Evolutionary conservation across 2,113 vertebrate species (phyloP).

Genomic region (Castor canadensis): DNA sequence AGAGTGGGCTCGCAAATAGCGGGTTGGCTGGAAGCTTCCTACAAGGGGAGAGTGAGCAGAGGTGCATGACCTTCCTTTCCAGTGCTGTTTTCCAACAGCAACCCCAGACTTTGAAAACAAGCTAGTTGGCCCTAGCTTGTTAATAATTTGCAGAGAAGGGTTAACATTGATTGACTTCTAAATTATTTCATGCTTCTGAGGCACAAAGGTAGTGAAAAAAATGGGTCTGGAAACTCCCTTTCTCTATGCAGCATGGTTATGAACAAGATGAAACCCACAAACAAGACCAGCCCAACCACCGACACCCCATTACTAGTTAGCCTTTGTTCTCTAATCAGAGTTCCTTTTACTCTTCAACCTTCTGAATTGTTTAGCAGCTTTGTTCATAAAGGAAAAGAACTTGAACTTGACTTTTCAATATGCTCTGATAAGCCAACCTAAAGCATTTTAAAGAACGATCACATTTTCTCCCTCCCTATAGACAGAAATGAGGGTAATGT

Average conservation of each 20-base stretch:
- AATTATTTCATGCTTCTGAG: constrained; percentile 29
- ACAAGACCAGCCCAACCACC: not conserved
- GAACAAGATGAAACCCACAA: not conserved
- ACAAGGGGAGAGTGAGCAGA: not conserved
- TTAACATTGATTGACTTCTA: not conserved
- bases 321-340: not conserved
- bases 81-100: not conserved
- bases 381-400: not conserved
- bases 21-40: no score
- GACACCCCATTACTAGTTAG: not conserved
- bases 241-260: not conserved
- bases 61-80: not conserved
- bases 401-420: not conserved
- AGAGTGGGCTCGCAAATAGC: not conserved
- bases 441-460: not conserved
- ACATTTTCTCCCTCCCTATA: not conserved
- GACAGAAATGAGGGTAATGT: not conserved
- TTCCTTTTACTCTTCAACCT: not conserved
- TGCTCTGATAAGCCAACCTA: no score
- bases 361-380: not conserved
- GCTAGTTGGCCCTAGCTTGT: not conserved
- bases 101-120: not conserved
- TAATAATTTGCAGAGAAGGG: constrained; percentile 35
- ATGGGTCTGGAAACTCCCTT: not conserved
- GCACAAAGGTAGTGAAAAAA: not conserved